Conservation (phyloP, 2,888 invertebrate genomes). For the Acrocyrtus sp. region DNA sequence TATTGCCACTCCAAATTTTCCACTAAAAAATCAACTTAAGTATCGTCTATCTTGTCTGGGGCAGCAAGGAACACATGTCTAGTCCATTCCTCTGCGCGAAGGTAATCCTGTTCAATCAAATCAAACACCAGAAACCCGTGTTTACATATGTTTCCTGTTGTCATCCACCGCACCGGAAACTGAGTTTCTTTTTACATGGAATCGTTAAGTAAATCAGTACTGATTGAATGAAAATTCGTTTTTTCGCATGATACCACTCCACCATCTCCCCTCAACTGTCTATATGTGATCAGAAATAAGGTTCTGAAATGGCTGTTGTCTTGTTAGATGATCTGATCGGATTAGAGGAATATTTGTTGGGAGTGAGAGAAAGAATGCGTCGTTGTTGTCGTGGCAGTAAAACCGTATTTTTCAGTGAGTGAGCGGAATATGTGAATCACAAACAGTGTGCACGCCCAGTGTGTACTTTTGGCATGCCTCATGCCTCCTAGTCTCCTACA, state of each 20-base stretch:
- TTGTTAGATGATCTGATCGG: neutral
- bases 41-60: too few relatives aligned
- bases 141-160: neutral
- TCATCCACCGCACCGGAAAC: neutral
- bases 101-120: neutral
- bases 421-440: neutral
- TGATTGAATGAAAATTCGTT: neutral
- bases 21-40: neutral
- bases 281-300: neutral
- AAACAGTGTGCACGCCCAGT: too few relatives aligned
- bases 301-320: neutral
- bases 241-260: neutral
- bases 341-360: neutral
- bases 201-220: too few relatives aligned
- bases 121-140: neutral
- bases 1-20: neutral
- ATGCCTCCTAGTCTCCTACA: slow-evolving; percentile 11
- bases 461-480: neutral
- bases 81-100: neutral
- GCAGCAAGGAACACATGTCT: too few relatives aligned
- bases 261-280: neutral
- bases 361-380: neutral
- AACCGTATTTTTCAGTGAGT: neutral
- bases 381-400: neutral
- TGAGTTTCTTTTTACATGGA: neutral